Conservation (phyloP, 2,113 vertebrate genomes). For the Prunella himalayana region DNA sequence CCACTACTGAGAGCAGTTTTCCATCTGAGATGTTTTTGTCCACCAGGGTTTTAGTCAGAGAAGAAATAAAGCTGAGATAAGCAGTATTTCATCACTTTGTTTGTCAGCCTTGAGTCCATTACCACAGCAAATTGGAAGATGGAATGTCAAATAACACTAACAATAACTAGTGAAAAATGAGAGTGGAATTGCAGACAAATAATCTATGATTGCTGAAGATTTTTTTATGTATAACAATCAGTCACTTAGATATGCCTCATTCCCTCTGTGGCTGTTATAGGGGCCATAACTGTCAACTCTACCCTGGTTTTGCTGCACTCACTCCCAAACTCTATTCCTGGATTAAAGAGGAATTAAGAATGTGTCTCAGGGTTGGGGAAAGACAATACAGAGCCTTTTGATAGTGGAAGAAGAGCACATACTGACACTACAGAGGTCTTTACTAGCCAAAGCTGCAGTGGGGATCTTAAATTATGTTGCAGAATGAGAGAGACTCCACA, state of each 20-base stretch:
- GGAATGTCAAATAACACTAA: conserved; percentile 56
- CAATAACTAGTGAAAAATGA: conserved; percentile 57
- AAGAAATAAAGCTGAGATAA: conserved; percentile 54
- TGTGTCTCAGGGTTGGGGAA: neutral
- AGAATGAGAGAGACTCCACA: neutral
- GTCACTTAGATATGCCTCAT: conserved; percentile 31
- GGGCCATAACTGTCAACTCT: neutral
- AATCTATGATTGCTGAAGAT: conserved; percentile 31
- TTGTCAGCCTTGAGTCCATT: conserved; percentile 62
- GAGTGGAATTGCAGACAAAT: conserved; percentile 54
- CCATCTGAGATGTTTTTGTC: neutral
- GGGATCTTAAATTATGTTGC: neutral
- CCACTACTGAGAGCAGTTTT: neutral
- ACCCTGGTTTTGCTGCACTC: neutral
- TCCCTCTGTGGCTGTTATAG: conserved; percentile 2
- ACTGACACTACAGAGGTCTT: neutral
- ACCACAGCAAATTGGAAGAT: conserved; percentile 55
- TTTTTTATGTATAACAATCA: conserved; percentile 52
- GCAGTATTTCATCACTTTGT: conserved; percentile 61
- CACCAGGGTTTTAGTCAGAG: conserved; percentile 6
- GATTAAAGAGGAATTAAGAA: neutral
- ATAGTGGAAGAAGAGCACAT: neutral
- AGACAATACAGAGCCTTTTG: neutral
- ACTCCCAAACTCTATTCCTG: neutral
- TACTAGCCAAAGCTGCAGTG: neutral